Percentiles rank a stretch among this genome's conserved stretches.
These are phyloP conservation scores for Strix occidentalis DNA, from an alignment of 2,797 vertebrate genomes.

Conservation along the genomic window DNA sequence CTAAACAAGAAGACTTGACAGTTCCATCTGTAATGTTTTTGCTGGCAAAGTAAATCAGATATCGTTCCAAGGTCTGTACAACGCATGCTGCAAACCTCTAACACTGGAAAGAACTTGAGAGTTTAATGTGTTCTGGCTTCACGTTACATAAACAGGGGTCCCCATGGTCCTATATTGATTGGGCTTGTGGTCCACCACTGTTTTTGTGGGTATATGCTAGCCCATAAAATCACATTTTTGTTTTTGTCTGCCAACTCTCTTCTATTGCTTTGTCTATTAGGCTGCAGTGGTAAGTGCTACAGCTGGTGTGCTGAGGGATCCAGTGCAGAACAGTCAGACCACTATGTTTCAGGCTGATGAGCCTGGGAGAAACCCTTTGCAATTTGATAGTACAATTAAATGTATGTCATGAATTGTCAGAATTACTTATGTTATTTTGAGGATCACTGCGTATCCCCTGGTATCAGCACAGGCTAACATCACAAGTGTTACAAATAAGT, in stretches of 20 bases:
- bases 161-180: conserved; percentile 65
- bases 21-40: conserved; percentile 68
- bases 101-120: conserved; percentile 65
- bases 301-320: conserved; percentile 35
- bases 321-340: background rate
- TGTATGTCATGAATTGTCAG: background rate
- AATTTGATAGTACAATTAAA: conserved; percentile 1
- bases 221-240: conserved; percentile 67
- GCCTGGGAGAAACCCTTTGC: conserved; percentile 3
- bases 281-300: conserved; percentile 31
- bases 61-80: conserved; percentile 57
- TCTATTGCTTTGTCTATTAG: conserved; percentile 45
- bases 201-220: conserved; percentile 69
- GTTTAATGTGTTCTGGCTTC: conserved; percentile 70
- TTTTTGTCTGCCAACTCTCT: conserved; percentile 59
- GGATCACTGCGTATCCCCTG: background rate
- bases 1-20: conserved; percentile 57
- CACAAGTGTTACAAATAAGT: background rate
- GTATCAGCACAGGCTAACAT: background rate
- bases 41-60: conserved; percentile 50
- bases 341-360: conserved; percentile 5
- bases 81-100: conserved; percentile 64
- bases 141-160: conserved; percentile 70
- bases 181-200: conserved; percentile 66
- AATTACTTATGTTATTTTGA: background rate